Evolutionary conservation across 2,888 invertebrate species (phyloP).

Genomic region (Cerceris ruficornis): DNA sequence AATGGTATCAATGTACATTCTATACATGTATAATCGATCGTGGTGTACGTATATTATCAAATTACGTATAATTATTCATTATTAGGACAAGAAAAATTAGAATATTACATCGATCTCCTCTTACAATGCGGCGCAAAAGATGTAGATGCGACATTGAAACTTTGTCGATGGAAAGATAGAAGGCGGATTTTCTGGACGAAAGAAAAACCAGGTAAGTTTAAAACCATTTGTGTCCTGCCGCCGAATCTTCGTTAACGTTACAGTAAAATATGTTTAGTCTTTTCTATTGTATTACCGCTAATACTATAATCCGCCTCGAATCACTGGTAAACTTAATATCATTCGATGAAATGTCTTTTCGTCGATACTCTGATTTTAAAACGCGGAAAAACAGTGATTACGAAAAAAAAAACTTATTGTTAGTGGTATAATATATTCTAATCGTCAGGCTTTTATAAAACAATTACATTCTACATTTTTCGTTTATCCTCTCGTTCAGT

Average conservation of each 20-base stretch:
- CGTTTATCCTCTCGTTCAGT: no score
- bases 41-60: no score
- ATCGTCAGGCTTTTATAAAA: no score
- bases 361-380: no score
- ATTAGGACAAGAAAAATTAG: conserved; percentile 83
- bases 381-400: no score
- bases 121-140: conserved; percentile 78
- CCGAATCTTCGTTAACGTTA: background rate
- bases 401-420: no score
- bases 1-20: no score
- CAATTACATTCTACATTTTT: no score
- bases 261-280: no score
- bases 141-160: conserved; percentile 79
- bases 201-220: conserved; percentile 10
- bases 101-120: conserved; percentile 81
- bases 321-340: background rate
- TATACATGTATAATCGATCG: no score
- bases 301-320: background rate
- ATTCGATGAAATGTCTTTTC: no score
- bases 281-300: background rate
- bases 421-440: no score
- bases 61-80: background rate
- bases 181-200: conserved; percentile 81
- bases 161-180: conserved; percentile 83
- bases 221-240: background rate